A percentile compares a stretch with the other conserved stretches of the same genome.
phyloP scores from a whole-genome alignment of 1,140 invertebrate species.

The Heliothis subflexa region DNA sequence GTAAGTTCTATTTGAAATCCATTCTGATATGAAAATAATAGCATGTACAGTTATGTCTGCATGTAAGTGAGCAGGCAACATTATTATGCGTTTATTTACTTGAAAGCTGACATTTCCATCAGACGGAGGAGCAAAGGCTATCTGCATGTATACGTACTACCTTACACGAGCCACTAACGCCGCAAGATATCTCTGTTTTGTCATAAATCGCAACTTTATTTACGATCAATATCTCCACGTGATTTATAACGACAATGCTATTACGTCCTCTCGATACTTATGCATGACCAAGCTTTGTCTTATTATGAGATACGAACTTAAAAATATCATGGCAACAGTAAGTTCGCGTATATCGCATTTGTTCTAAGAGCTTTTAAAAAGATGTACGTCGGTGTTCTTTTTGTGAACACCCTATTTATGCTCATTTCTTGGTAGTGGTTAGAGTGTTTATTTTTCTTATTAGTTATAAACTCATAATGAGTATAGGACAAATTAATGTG shows the following conservation, averaged over 20 bases:
- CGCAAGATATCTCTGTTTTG: slow-evolving; percentile 66
- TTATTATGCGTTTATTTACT: slow-evolving; percentile 61
- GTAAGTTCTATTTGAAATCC: neutral
- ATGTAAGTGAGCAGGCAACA: slow-evolving; percentile 38
- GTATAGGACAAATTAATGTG: slow-evolving; percentile 26
- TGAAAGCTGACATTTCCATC: slow-evolving; percentile 63
- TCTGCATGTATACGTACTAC: slow-evolving; percentile 46
- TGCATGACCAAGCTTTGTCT: slow-evolving; percentile 52
- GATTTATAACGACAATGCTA: slow-evolving; percentile 74
- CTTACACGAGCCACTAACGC: slow-evolving; percentile 51
- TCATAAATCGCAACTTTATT: slow-evolving; percentile 78
- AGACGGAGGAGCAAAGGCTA: slow-evolving; percentile 59
- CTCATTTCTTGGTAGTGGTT: slow-evolving; percentile 21
- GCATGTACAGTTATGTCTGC: slow-evolving; percentile 24
- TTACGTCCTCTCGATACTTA: slow-evolving; percentile 55
- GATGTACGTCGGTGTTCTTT: neutral
- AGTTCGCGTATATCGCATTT: neutral
- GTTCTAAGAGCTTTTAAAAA: neutral
- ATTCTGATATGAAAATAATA: slow-evolving; percentile 23
- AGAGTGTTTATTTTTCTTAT: slow-evolving; percentile 11
- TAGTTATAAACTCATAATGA: slow-evolving; percentile 10
- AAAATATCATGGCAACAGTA: slow-evolving; percentile 18
- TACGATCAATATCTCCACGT: slow-evolving; percentile 74
- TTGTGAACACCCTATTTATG: slow-evolving; percentile 18
- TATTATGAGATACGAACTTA: slow-evolving; percentile 35